Evolutionary conservation across 2,888 invertebrate genomes (phyloP).

Genomic region (Gonocerus acuteangulatus): DNA sequence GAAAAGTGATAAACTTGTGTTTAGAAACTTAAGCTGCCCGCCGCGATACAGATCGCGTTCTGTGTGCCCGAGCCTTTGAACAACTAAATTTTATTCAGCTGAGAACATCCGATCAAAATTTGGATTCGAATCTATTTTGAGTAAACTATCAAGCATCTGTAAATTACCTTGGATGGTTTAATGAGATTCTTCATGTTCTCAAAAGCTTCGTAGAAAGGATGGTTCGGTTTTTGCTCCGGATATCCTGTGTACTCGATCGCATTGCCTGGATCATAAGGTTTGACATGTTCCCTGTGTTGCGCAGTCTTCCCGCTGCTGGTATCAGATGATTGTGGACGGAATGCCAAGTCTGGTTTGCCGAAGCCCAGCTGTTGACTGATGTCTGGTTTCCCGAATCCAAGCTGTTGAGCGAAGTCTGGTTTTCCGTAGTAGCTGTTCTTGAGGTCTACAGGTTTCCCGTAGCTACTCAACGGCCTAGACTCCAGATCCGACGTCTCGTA

Average conservation of each 20-base stretch:
- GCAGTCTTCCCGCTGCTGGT: background rate
- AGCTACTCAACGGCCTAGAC: background rate
- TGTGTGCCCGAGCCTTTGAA: too few relatives aligned
- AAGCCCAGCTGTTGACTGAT: background rate
- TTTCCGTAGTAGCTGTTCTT: background rate
- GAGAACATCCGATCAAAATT: too few relatives aligned
- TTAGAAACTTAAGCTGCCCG: too few relatives aligned
- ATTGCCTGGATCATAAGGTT: background rate
- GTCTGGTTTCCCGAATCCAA: background rate
- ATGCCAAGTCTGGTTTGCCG: background rate
- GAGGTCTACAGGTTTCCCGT: background rate
- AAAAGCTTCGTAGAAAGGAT: constrained; percentile 14
- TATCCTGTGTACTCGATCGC: background rate
- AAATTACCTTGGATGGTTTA: constrained; percentile 11
- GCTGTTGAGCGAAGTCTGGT: background rate
- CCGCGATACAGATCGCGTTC: too few relatives aligned
- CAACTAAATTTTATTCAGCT: too few relatives aligned
- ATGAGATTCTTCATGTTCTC: constrained; percentile 17
- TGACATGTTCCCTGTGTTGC: background rate
- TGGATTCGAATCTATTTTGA: too few relatives aligned
- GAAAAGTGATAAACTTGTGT: too few relatives aligned
- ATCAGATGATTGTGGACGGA: background rate
- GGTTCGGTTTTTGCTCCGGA: background rate
- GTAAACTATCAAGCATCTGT: too few relatives aligned
- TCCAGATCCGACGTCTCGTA: background rate